Base-by-base conservation (phyloP, 2,113 vertebrate species). In the Rhinichthys klamathensis region DNA sequence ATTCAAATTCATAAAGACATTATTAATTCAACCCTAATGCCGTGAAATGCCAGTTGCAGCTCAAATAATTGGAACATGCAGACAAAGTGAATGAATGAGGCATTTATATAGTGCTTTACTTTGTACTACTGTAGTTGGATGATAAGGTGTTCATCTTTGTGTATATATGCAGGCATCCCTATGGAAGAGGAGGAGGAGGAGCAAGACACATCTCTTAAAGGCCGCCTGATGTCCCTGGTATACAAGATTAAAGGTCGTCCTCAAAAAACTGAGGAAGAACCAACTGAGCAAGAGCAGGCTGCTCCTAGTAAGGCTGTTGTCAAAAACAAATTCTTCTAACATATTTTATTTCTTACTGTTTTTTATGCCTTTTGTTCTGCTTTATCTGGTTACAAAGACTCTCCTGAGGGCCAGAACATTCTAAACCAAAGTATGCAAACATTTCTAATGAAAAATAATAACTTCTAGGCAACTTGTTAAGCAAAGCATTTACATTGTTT, bases 191-290 rank as follows among this genome's bases (percentile, higher is more conserved):
- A 97, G 7, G 96, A 96, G 6, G 96, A 96, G 84, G 96, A 96
- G 23, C 96, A 96, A 77, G 97, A 98, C 87, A 93, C 92, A 1
- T 97, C 97, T 5, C 96, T 98, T 88, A 95, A 96, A 88, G 96
- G 96, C 18, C 97, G 96, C 56, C 95, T 99, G 46, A 89, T 97
- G 44, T 91, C 96, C 23, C 89, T 99, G 89, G 85, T 99, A 46
- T 96, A 97, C 89, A 99, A 97, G 93, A 97, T 99, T 92, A 98
- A 97, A 93, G 96, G 97, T 56, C 94, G 93, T 3, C 95, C 96
- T 83, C 97, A 95, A 91, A 94, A 96, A 90, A 94, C 95, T 10
- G 97, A 96, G 86, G 85, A 94, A 82, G 93, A 96, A 46, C 95
- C 95, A 25, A 90, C 89, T 0, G 96, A 98, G 90, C 93, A 94